These are phyloP conservation scores for Euwallacea fornicatus DNA, from an alignment of 1,140 invertebrate species.

Conservation along the genomic window DNA sequence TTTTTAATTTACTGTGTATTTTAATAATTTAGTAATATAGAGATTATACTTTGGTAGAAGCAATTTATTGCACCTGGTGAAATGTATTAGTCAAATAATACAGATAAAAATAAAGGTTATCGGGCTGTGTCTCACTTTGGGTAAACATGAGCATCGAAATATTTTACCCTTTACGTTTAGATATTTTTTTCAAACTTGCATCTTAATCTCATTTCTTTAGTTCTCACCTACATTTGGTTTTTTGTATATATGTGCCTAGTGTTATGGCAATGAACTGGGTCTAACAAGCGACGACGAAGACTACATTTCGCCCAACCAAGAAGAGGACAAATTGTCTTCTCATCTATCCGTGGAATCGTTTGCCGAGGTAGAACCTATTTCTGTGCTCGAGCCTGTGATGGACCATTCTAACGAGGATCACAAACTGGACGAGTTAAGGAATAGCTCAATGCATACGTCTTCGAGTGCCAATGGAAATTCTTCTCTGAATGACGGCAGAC, in stretches of 20 bases:
- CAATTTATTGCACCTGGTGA: no score
- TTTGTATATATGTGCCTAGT: conserved; percentile 54
- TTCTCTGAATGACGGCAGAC: background rate
- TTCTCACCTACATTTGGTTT: background rate
- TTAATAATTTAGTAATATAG: no score
- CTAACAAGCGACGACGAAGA: conserved; percentile 92
- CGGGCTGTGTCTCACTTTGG: no score
- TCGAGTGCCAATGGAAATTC: background rate
- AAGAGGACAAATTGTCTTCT: conserved; percentile 59
- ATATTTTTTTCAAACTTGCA: no score
- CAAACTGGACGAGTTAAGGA: conserved; percentile 20
- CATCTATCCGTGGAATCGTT: conserved; percentile 60
- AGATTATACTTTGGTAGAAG: no score
- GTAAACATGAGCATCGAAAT: no score
- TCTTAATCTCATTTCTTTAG: no score
- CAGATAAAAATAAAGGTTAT: no score
- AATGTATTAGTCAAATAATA: no score
- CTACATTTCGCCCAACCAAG: conserved; percentile 64
- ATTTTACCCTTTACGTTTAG: no score
- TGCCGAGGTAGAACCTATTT: conserved; percentile 53
- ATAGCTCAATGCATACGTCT: background rate
- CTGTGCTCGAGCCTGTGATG: conserved; percentile 29
- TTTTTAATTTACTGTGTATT: no score
- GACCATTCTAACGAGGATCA: conserved; percentile 13
- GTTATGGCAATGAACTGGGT: conserved; percentile 90